Evolutionary conservation across 2,113 vertebrate species (phyloP).

Genomic region (Bettongia penicillata): DNA sequence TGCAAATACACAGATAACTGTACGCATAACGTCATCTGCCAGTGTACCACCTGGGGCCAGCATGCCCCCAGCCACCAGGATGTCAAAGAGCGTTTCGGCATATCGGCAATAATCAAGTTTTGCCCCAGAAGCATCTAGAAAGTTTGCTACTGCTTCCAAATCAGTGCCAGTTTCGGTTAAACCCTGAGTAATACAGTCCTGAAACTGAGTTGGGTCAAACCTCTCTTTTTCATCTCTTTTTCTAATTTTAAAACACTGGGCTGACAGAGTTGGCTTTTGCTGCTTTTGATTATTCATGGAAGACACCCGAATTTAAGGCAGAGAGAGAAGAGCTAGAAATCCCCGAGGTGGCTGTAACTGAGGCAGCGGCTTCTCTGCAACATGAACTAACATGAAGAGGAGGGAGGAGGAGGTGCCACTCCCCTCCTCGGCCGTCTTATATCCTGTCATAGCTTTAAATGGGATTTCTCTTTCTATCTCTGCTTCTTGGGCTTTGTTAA

Average conservation of each 20-base stretch:
- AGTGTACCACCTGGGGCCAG: conserved; percentile 98
- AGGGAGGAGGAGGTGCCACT: conserved; percentile 21
- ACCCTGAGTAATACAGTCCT: conserved; percentile 99
- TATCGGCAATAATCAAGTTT: conserved; percentile 99
- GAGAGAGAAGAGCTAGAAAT: conserved; percentile 80
- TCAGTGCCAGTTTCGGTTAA: conserved; percentile 99
- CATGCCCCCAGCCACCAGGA: conserved; percentile 99
- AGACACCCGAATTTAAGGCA: conserved; percentile 92
- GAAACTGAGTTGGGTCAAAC: conserved; percentile 99
- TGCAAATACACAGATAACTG: conserved; percentile 98
- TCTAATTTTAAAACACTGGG: conserved; percentile 99
- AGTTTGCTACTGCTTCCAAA: conserved; percentile 99
- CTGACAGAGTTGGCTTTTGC: conserved; percentile 99
- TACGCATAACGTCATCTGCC: conserved; percentile 98
- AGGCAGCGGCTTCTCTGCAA: conserved; percentile 53
- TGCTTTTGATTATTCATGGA: conserved; percentile 99
- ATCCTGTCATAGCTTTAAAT: conserved; percentile 15
- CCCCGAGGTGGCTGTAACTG: conserved; percentile 64
- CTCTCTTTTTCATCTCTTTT: conserved; percentile 99
- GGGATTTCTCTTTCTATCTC: too few species aligned
- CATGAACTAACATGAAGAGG: conserved; percentile 79
- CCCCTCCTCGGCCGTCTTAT: conserved; percentile 34
- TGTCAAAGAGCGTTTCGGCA: conserved; percentile 99
- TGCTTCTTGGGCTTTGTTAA: too few species aligned
- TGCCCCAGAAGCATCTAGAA: conserved; percentile 99